Evolutionary conservation across 2,797 vertebrate genomes (phyloP).

Genomic region (Pangasius sanitwongsei): DNA sequence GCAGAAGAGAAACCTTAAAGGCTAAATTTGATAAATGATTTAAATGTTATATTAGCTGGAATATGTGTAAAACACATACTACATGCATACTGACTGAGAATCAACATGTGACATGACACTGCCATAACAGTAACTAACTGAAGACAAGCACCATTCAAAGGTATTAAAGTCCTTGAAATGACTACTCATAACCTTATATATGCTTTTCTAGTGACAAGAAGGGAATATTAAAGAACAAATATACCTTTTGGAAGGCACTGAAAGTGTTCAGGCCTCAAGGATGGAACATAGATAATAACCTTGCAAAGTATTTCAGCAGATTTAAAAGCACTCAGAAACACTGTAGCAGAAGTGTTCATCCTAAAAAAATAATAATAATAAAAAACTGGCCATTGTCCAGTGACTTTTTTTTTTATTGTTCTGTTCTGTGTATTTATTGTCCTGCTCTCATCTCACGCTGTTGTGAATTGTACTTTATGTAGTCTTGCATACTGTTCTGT

Average conservation of each 20-base stretch:
- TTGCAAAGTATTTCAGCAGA: neutral
- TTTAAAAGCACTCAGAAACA: neutral
- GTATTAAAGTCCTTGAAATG: neutral
- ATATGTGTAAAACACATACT: neutral
- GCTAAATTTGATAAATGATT: constrained; percentile 1
- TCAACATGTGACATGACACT: neutral
- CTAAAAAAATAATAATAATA: neutral
- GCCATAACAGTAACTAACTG: neutral
- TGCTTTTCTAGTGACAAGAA: neutral
- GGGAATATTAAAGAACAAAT: constrained; percentile 1
- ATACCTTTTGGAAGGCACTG: neutral
- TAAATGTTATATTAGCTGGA: neutral
- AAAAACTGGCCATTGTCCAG: neutral
- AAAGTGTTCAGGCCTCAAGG: neutral
- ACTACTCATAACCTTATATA: neutral
- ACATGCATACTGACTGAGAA: neutral
- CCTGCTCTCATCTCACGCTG: too few species aligned
- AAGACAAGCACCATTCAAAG: neutral
- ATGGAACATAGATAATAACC: neutral
- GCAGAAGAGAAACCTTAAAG: neutral
- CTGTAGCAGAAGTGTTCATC: neutral
- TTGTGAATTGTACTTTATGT: too few species aligned
- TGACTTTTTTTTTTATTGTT: neutral
- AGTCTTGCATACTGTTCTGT: too few species aligned
- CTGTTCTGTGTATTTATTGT: too few species aligned